These are phyloP conservation scores for Shargacucullia verbasci DNA, from an alignment of 2,888 invertebrate genomes.

Conservation along the genomic window DNA sequence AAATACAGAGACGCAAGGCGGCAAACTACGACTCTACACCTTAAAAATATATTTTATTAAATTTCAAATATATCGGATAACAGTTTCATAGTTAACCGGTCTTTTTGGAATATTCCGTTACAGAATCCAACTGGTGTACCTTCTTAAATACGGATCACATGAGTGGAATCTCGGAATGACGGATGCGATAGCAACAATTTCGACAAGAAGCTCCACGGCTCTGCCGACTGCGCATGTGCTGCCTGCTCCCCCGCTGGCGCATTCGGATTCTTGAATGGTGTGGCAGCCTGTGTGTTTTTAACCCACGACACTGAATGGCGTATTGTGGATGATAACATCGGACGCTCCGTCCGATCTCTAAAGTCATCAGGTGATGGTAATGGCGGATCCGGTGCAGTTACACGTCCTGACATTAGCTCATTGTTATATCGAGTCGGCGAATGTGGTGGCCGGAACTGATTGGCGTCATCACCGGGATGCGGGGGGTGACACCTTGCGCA, in stretches of 20 bases:
- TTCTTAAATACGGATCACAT: conserved; percentile 23
- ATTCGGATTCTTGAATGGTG: too few species aligned
- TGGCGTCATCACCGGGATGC: background rate
- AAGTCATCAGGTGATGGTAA: too few species aligned
- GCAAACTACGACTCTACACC: too few species aligned
- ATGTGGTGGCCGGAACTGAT: background rate
- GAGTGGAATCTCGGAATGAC: conserved; percentile 25
- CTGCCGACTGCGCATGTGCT: background rate
- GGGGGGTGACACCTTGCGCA: background rate
- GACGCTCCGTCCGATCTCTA: background rate
- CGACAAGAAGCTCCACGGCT: conserved; percentile 21
- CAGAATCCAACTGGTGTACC: too few species aligned
- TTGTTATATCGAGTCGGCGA: background rate
- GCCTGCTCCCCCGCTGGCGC: background rate
- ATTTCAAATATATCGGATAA: background rate
- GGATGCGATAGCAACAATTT: conserved; percentile 29
- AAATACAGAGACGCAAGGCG: background rate
- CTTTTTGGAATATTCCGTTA: background rate
- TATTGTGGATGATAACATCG: conserved; percentile 5
- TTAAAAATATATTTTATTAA: too few species aligned
- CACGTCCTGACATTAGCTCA: background rate
- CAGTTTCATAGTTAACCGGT: background rate
- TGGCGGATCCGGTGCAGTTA: background rate
- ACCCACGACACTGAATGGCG: conserved; percentile 1
- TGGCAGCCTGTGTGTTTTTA: background rate